A percentile compares a stretch with the other conserved stretches of the same genome.
Conservation (phyloP, 2,113 vertebrate genomes). For the Protomyctophum bolini region DNA sequence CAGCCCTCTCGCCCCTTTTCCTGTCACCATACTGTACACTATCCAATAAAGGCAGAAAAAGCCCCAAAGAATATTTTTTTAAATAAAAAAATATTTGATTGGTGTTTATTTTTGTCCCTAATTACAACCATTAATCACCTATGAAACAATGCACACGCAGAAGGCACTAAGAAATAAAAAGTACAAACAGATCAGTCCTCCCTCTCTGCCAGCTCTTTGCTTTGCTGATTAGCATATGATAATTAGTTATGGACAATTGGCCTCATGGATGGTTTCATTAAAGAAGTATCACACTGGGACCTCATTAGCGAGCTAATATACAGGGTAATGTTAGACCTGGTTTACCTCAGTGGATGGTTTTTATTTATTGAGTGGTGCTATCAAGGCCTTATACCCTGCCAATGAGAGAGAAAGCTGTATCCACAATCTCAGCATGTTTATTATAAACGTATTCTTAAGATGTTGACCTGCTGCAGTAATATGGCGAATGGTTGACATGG, state of each 20-base stretch:
- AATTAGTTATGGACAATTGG: slow-evolving; percentile 80
- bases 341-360: slow-evolving; percentile 52
- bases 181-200: slow-evolving; percentile 54
- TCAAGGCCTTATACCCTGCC: slow-evolving; percentile 27
- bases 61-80: too few relatives aligned
- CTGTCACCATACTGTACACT: too few relatives aligned
- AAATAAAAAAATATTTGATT: slow-evolving; percentile 10
- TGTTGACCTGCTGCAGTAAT: too few relatives aligned
- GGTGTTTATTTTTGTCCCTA: slow-evolving; percentile 34
- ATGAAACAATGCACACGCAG: slow-evolving; percentile 44
- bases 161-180: slow-evolving; percentile 41
- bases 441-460: too few relatives aligned
- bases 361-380: slow-evolving; percentile 41
- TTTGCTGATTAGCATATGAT: slow-evolving; percentile 75
- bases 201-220: slow-evolving; percentile 51
- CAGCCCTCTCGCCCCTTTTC: too few relatives aligned
- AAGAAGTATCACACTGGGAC: slow-evolving; percentile 72
- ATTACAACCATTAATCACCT: slow-evolving; percentile 62
- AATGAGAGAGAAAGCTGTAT: too few relatives aligned
- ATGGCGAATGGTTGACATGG: too few relatives aligned
- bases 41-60: too few relatives aligned
- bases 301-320: slow-evolving; percentile 74
- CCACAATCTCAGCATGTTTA: too few relatives aligned
- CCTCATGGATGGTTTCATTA: slow-evolving; percentile 79
- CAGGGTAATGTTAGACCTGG: slow-evolving; percentile 60